Conservation (phyloP, 2,888 invertebrate species). For the Laspeyria flexula region DNA sequence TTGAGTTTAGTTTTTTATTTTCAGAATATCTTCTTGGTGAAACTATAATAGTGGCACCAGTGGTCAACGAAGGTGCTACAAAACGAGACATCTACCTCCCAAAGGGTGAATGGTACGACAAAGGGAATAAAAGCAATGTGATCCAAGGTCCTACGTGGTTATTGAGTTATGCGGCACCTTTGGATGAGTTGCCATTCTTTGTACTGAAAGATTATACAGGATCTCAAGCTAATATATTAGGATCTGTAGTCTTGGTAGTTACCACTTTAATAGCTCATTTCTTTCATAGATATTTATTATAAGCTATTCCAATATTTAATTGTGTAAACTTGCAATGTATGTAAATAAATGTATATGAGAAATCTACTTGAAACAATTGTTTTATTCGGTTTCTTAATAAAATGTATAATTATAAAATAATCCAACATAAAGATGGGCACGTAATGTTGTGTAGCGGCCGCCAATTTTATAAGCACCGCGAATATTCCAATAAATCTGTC, state of each 20-base stretch:
- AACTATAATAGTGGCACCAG: neutral
- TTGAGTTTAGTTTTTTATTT: no score
- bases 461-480: no score
- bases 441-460: no score
- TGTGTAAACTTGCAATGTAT: no score
- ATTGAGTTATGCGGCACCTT: neutral
- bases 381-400: no score
- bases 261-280: neutral
- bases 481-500: no score
- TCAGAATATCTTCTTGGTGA: constrained; percentile 1
- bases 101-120: neutral
- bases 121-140: neutral
- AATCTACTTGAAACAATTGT: no score
- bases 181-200: neutral
- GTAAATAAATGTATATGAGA: no score
- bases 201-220: neutral
- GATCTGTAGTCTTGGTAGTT: neutral
- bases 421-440: no score
- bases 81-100: neutral
- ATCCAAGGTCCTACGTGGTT: neutral
- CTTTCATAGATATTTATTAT: neutral
- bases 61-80: neutral
- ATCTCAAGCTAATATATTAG: neutral
- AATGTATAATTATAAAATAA: no score
- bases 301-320: neutral